phyloP scores from a whole-genome alignment of 2,888 invertebrate genomes.

The Ormyrus rosae region DNA sequence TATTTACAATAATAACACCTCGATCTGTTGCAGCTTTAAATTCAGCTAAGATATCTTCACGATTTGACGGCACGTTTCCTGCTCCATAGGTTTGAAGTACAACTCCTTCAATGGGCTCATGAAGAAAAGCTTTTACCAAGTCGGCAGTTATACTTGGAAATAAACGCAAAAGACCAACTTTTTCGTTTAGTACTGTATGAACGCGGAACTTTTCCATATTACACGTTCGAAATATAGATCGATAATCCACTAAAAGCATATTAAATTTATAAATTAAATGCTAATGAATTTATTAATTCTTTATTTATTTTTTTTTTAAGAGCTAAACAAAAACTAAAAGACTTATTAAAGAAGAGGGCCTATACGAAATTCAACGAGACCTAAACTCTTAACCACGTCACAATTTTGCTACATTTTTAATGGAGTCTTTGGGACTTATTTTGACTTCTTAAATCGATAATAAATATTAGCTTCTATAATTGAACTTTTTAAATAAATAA shows the following conservation, averaged over 20 bases:
- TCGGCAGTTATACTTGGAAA: constrained; percentile 93
- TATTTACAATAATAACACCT: constrained; percentile 92
- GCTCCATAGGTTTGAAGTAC: constrained; percentile 95
- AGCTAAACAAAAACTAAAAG: too few relatives aligned
- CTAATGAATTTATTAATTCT: constrained; percentile 18
- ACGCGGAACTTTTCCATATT: constrained; percentile 83
- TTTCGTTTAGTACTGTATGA: constrained; percentile 85
- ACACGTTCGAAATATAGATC: constrained; percentile 80
- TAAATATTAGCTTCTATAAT: not conserved
- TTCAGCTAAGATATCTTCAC: constrained; percentile 86
- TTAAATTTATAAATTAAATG: constrained; percentile 15
- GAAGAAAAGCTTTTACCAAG: constrained; percentile 84
- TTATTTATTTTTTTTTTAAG: not conserved
- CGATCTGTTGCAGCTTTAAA: constrained; percentile 83
- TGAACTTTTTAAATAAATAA: not conserved
- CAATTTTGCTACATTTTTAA: too few relatives aligned
- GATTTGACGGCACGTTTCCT: constrained; percentile 93
- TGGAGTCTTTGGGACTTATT: too few relatives aligned
- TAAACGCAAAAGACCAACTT: constrained; percentile 90
- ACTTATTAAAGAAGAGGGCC: too few relatives aligned
- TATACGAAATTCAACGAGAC: too few relatives aligned
- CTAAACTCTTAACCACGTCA: too few relatives aligned
- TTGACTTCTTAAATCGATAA: too few relatives aligned
- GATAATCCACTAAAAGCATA: constrained; percentile 79
- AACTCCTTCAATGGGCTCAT: constrained; percentile 88